Evolutionary conservation across 2,797 vertebrate species (phyloP), one percentile per base, ranked within the genome.

Genomic region (Serranus cabrilla): DNA sequence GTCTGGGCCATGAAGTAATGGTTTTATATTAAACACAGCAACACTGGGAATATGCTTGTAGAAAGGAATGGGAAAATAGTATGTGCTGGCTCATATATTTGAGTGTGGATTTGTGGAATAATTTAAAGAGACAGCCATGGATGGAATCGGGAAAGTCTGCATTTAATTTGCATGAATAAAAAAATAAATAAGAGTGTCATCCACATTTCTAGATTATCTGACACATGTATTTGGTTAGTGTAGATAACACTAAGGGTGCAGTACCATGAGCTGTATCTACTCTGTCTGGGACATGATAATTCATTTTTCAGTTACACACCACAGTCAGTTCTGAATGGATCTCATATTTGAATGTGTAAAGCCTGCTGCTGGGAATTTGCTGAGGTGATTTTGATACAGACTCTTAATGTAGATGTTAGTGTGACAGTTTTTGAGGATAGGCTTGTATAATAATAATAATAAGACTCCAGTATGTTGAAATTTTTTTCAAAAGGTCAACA

Each of bases 401-500:
- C 13, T 25, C 39, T 7, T n/a, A 5, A 47, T 16, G 5, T 2
- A 73, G 8, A 43, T 7, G 11, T 21, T 13, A 45, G 6, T 34
- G 7, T 56, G 40, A 21, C 10, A 14, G 5, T 16, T 23, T 27
- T 12, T 23, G 23, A 43, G 21, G 13, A 49, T 16, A 25, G 1
- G 13, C 7, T 45, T 21, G 2, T 20, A 39, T n/a, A 25, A 34
- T 42, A 27, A 3, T 45, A n/a, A 34, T n/a, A n/a, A n/a, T n/a
- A 66, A 71, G 67, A 21, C 5, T 23, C 11, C 4, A 49, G 21
- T 11, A 61, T 31, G 7, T 12, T 50, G 13, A 7, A 63, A 51
- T 56, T 43, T 16, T n/a, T 25, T n/a, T 40, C 27, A 27, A 47
- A 39, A 55, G 20, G 16, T 72, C 20, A 68, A 59, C 25, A 50